These are phyloP conservation scores for Ammospiza nelsoni DNA, from an alignment of 2,113 vertebrate species.

Conservation along the genomic window DNA sequence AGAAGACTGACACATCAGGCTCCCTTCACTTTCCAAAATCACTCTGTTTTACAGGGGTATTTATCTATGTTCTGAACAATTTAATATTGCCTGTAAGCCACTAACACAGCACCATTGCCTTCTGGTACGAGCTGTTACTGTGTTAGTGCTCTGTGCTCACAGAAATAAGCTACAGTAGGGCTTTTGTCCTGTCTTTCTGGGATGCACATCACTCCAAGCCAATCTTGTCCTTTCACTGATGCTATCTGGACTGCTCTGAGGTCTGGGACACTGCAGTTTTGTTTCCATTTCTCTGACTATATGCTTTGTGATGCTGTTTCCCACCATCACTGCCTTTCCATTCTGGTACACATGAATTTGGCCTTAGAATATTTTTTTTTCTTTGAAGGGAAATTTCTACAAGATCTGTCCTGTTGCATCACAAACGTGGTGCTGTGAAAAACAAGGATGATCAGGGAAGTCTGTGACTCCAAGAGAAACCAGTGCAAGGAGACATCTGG, in stretches of 20 bases:
- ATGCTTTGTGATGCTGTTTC: constrained; percentile 37
- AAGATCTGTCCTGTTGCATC: background rate
- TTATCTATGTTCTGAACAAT: background rate
- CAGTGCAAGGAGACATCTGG: background rate
- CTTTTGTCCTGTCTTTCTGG: constrained; percentile 42
- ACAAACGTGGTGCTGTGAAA: background rate
- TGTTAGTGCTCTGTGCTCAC: constrained; percentile 16
- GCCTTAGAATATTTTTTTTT: background rate
- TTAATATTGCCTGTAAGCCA: background rate
- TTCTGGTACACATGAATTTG: background rate
- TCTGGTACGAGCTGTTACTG: constrained; percentile 42
- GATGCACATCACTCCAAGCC: constrained; percentile 10
- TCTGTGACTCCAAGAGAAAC: background rate
- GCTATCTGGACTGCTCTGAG: constrained; percentile 3
- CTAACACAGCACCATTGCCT: background rate
- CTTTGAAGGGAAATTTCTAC: background rate
- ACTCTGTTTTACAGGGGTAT: background rate
- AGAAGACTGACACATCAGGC: background rate
- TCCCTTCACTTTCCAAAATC: background rate
- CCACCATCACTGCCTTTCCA: background rate
- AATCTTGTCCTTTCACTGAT: constrained; percentile 11
- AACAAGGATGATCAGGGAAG: background rate
- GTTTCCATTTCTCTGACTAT: constrained; percentile 58
- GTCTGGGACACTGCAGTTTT: constrained; percentile 55
- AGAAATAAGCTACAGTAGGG: constrained; percentile 27